phyloP scores from a whole-genome alignment of 2,888 invertebrate genomes.

The Yponomeuta plumbellus region DNA sequence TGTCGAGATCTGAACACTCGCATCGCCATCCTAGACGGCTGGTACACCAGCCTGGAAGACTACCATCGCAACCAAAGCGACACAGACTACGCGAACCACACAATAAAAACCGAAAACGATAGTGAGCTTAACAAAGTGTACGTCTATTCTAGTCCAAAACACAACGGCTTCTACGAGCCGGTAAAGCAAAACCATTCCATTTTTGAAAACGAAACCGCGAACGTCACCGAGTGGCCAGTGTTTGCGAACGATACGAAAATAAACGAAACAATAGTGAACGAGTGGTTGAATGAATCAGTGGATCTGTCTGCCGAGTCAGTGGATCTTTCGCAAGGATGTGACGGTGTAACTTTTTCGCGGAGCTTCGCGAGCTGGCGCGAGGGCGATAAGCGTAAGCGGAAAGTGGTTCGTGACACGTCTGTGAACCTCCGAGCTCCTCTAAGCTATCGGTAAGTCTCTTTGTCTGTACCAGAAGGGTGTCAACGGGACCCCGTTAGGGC shows the following conservation, averaged over 20 bases:
- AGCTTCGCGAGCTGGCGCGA: constrained; percentile 69
- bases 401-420: constrained; percentile 43
- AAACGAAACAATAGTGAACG: constrained; percentile 6
- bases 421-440: constrained; percentile 67
- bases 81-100: constrained; percentile 45
- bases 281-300: constrained; percentile 6
- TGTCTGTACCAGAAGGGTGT: too few species aligned
- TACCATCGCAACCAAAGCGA: constrained; percentile 51
- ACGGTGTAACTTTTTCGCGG: constrained; percentile 46
- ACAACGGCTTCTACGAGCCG: constrained; percentile 58
- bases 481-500: too few species aligned
- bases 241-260: not conserved
- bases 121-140: constrained; percentile 59
- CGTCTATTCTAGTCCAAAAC: constrained; percentile 67
- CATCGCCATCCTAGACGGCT: constrained; percentile 79
- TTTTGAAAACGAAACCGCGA: constrained; percentile 32
- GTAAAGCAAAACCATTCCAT: constrained; percentile 53
- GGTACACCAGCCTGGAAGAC: constrained; percentile 66
- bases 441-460: constrained; percentile 66
- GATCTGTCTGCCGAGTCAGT: constrained; percentile 22
- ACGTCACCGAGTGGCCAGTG: constrained; percentile 18
- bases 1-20: constrained; percentile 79
- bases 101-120: constrained; percentile 52
- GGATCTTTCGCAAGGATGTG: constrained; percentile 43
- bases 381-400: constrained; percentile 48